Base-by-base conservation (phyloP, 2,888 invertebrate species). In the Athetis lepigone region DNA sequence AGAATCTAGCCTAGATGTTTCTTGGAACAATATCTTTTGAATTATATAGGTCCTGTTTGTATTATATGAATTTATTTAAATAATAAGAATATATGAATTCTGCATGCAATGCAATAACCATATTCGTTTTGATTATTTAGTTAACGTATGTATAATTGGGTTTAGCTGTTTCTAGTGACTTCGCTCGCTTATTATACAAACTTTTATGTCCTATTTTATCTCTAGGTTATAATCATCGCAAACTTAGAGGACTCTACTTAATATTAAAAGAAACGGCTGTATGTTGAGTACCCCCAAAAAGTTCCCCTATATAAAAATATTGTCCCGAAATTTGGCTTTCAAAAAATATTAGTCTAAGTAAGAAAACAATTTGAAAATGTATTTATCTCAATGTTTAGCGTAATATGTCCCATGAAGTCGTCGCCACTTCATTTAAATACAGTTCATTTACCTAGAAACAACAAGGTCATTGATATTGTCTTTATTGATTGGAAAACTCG, bases 391-490 rank as follows among this genome's bases (percentile, higher is more conserved):
- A 21, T 16, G 29, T 36, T 8, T 47, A 72, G 64, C 40, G 46
- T 40, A 21, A 13, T 4, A 8, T 2, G 23, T 19, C 13, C 27
- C 36, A 51, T 37, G 13, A 51, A 23, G 43, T 18, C 11, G 19
- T 21, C 2, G 40, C 39, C 51, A 36, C 40, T 23, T 36, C 42
- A 42, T 67, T 46, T 23, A 16, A 52, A 52, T 49, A 52, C 42
- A 67, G 67, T 72, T 71, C 72, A 25, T 47, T 71, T 64, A 73
- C 67, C 39, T 40, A 51, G 21, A 64, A 64, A 33, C 9, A 64
- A 72, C 42, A 72, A 64, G 67, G 52, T 72, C 67, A 47, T 25
- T 52, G 72, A 64, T 64, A 72, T 72, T 37, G 37, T 29, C 19
- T 47, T 40, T 37, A 71, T 29, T 47, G 27, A 50, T 50, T 11